Evolutionary conservation across 1,140 invertebrate species (phyloP).

Genomic region (Stegodyphus dumicola): DNA sequence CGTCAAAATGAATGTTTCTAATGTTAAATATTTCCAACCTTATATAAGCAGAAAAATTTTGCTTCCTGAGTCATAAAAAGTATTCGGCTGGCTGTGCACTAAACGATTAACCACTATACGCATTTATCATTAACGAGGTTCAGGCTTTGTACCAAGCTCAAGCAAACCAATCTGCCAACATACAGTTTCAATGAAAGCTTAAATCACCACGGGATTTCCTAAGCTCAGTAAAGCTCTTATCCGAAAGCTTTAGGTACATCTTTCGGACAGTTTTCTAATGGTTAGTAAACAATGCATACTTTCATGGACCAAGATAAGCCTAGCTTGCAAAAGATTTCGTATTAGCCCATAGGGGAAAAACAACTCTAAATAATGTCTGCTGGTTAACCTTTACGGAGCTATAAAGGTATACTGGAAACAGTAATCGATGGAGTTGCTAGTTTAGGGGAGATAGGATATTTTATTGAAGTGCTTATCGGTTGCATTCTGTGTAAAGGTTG

Average conservation of each 20-base stretch:
- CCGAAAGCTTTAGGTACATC: conserved; percentile 11
- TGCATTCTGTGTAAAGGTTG: too few species aligned
- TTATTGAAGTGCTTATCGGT: too few species aligned
- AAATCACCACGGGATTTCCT: not conserved
- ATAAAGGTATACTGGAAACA: not conserved
- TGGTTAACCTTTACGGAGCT: conserved; percentile 23
- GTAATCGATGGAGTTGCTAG: not conserved
- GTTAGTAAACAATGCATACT: conserved; percentile 11
- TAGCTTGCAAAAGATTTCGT: conserved; percentile 10
- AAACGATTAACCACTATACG: too few species aligned
- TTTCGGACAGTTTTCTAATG: conserved; percentile 15
- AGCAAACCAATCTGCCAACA: too few species aligned
- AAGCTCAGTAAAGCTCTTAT: conserved; percentile 3
- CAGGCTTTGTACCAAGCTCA: too few species aligned
- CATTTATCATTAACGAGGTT: too few species aligned
- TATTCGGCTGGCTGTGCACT: too few species aligned
- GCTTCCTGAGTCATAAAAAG: too few species aligned
- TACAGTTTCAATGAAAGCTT: not conserved
- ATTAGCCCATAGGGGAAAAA: conserved; percentile 7
- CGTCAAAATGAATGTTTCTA: too few species aligned
- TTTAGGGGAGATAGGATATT: too few species aligned
- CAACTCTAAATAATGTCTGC: conserved; percentile 20
- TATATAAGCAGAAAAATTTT: too few species aligned
- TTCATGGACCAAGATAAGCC: conserved; percentile 18
- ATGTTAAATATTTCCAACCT: too few species aligned